Evolutionary conservation across 2,888 invertebrate genomes (phyloP), one percentile per base, ranked within the genome.

Genomic region (Drosophila phalerata): DNA sequence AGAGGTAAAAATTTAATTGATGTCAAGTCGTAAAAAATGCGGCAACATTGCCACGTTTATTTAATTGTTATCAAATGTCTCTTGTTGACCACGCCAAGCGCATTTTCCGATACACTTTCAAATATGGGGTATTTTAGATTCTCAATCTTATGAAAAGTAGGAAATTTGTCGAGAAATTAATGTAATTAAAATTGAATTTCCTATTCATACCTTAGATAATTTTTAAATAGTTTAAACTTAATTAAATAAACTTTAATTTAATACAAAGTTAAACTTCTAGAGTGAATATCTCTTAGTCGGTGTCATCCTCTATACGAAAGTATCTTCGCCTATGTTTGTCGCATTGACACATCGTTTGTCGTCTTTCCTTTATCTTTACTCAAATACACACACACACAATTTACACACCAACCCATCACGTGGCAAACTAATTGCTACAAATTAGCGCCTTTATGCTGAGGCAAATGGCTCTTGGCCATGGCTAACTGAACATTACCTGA

Each of bases 1-100:
- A 55, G 66, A 79, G 80, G 86, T 86, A 87, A 74, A 80, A 86
- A 79, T 84, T 89, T 90, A 91, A 91, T 90, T 90, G 87, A 89
- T 90, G 88, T 91, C 81, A 75, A 78, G 82, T 86, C 88, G 83
- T 87, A 82, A 85, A 85, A 85, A 84, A 77, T 81, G 79, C 77
- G 81, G 48, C 64, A 65, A 56, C 73, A 67, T 69, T 62, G 62
- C 56, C 68, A 67, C 69, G 75, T 69, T 84, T 75, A 67, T 79
- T 71, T 77, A 83, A 84, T 85, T 83, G 77, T 71, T 83, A 74
- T 88, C 86, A 75, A 83, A 77, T 88, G 80, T 66, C 63, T 69
- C 69, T 74, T 72, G 53, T 37, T 61, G 32, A 17, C 62, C 58
- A 49, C 17, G 38, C 25, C 48, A 55, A 60, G 58, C 58, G 65